Conservation (phyloP, 2,113 vertebrate genomes). For the Castor canadensis region DNA sequence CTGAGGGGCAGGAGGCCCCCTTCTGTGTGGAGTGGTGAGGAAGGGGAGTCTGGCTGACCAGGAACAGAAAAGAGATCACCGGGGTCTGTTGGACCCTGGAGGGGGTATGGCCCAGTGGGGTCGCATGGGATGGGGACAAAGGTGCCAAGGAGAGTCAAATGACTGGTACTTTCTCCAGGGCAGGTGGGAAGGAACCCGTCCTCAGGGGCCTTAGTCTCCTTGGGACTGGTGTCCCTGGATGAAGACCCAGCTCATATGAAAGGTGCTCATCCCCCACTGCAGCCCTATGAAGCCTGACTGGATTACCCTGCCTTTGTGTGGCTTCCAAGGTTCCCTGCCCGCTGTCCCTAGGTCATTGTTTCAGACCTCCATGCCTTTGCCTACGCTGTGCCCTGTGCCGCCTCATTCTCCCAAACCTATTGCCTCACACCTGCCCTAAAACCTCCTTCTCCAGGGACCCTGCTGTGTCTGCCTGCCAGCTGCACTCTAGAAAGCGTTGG, state of each 20-base stretch:
- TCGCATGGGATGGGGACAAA: rapidly evolving
- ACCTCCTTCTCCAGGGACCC: not conserved
- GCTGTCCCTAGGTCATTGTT: not conserved
- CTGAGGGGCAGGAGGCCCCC: not conserved
- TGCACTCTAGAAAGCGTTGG: not conserved
- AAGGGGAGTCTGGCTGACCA: not conserved
- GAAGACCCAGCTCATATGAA: not conserved
- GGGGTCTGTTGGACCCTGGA: not conserved
- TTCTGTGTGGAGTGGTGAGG: rapidly evolving
- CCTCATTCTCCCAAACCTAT: not conserved
- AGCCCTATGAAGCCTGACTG: not conserved
- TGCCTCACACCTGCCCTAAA: not conserved
- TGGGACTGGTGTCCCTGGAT: not conserved
- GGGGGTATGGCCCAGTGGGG: not conserved
- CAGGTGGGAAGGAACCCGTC: not conserved
- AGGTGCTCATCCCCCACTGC: not conserved
- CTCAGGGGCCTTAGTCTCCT: not conserved
- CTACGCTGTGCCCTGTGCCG: not conserved
- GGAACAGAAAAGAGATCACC: not conserved
- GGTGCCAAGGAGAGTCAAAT: not conserved
- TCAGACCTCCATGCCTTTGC: not conserved
- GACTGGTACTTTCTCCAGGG: not conserved
- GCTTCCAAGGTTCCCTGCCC: not conserved
- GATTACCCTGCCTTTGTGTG: not conserved
- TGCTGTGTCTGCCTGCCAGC: rapidly evolving